Evolutionary conservation across 1,140 invertebrate genomes (phyloP).

Genomic region (Drosophila bipectinata): DNA sequence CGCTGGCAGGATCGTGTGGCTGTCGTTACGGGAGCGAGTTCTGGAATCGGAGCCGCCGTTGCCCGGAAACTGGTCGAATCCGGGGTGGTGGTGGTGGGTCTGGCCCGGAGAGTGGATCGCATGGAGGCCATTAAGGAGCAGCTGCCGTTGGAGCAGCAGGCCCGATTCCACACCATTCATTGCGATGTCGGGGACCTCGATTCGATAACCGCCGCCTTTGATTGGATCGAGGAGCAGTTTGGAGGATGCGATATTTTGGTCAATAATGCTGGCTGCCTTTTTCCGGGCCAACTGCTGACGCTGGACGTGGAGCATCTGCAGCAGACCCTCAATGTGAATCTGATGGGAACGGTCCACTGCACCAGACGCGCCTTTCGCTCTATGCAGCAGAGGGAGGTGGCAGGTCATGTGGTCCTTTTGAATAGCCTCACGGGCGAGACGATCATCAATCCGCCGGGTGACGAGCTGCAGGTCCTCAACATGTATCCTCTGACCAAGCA

Average conservation of each 20-base stretch:
- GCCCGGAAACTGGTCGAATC: conserved; percentile 85
- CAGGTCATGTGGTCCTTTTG: conserved; percentile 87
- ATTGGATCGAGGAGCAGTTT: conserved; percentile 86
- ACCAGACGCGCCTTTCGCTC: conserved; percentile 87
- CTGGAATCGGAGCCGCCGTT: conserved; percentile 88
- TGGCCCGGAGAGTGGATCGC: conserved; percentile 87
- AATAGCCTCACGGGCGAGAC: conserved; percentile 69
- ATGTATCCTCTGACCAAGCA: conserved; percentile 86
- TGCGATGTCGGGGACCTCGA: conserved; percentile 88
- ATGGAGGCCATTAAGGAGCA: conserved; percentile 84
- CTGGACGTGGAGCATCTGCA: conserved; percentile 46
- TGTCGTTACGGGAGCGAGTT: conserved; percentile 88
- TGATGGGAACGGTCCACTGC: conserved; percentile 87
- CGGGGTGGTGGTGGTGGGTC: conserved; percentile 88
- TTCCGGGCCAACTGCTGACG: conserved; percentile 54
- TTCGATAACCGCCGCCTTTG: conserved; percentile 88
- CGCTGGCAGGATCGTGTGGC: conserved; percentile 86
- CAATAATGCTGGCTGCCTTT: conserved; percentile 89
- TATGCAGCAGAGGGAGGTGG: conserved; percentile 87
- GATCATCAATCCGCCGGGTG: conserved; percentile 50
- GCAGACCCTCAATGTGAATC: conserved; percentile 88
- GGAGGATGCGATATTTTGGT: conserved; percentile 89
- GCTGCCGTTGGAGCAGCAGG: conserved; percentile 55
- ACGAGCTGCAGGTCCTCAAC: conserved; percentile 49
- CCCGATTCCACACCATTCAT: conserved; percentile 84